Percentiles rank a stretch among this genome's conserved stretches.
These are phyloP conservation scores for Ophion slaviceki DNA, from an alignment of 2,888 invertebrate species.

Conservation along the genomic window DNA sequence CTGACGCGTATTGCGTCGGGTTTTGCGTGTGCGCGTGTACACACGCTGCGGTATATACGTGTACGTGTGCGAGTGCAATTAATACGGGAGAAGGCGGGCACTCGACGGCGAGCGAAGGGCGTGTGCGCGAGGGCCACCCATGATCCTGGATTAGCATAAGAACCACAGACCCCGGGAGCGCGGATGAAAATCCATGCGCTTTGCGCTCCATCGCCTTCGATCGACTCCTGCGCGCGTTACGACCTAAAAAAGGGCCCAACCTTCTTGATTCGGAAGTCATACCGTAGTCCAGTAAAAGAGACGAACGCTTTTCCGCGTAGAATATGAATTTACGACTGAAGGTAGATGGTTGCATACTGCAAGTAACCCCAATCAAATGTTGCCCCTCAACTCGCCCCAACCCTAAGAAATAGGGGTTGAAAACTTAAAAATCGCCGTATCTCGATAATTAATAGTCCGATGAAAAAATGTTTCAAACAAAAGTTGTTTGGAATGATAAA, in stretches of 20 bases:
- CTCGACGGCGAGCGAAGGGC: conserved; percentile 63
- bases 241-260: background rate
- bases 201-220: conserved; percentile 28
- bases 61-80: conserved; percentile 60
- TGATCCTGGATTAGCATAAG: conserved; percentile 75
- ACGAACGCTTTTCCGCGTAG: too few species aligned
- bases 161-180: conserved; percentile 63
- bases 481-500: too few species aligned
- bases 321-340: too few species aligned
- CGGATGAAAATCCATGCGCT: conserved; percentile 44
- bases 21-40: background rate
- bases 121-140: conserved; percentile 73
- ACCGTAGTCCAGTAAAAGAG: too few species aligned
- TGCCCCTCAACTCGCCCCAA: too few species aligned
- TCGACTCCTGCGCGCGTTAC: background rate
- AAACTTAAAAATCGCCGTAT: too few species aligned
- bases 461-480: too few species aligned
- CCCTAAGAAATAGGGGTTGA: too few species aligned
- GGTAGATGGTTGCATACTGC: too few species aligned
- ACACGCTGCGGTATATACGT: background rate
- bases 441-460: too few species aligned
- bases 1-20: conserved; percentile 32
- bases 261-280: too few species aligned
- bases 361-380: too few species aligned
- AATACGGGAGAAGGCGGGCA: conserved; percentile 65